Base-by-base conservation (phyloP, 1,140 invertebrate species). In the Drosophila pruinosa region DNA sequence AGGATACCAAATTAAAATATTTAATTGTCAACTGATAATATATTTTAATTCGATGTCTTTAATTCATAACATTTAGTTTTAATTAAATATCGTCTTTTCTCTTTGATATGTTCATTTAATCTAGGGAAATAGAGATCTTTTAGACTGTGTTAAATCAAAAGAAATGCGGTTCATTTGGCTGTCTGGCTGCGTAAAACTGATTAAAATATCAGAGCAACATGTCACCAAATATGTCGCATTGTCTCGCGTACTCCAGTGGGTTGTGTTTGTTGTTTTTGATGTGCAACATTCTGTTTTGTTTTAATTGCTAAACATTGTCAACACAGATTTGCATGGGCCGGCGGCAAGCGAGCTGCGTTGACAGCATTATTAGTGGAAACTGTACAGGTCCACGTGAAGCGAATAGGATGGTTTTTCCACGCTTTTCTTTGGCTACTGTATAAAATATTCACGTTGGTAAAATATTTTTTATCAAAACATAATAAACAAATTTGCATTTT, bases 401-500 rank as follows among this genome's bases (percentile, higher is more conserved):
- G 36, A 67, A 63, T 57, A 41, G 52, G 43, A 31, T 19, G 65
- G 26, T 59, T 75, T 57, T 52, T 22, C 45, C n/a, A n/a, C n/a
- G n/a, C 15, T 52, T 72, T 72, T 59, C 58, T 53, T 78, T 75
- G 53, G 53, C 43, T 8, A 54, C 72, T 65, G 73, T 59, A 82
- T 77, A 78, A 78, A 65, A 82, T 82, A 83, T 82, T 82, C 78
- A 82, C 78, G 75, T 59, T 78, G 59, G 48, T 50, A 34, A 78
- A 78, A 78, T 83, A 71, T 63, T 70, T 72, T 80, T 82, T 83
- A 79, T 83, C 75, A 82, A 75, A 83, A 75, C 79, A 85, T 85
- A 85, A 83, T 83, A 85, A 83, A 83, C 75, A 83, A 83, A 83
- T 83, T 83, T 83, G 67, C 79, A 83, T 83, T 82, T 70, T 26